Conservation (phyloP, 2,797 vertebrate genomes). For the Microtus agrestis region DNA sequence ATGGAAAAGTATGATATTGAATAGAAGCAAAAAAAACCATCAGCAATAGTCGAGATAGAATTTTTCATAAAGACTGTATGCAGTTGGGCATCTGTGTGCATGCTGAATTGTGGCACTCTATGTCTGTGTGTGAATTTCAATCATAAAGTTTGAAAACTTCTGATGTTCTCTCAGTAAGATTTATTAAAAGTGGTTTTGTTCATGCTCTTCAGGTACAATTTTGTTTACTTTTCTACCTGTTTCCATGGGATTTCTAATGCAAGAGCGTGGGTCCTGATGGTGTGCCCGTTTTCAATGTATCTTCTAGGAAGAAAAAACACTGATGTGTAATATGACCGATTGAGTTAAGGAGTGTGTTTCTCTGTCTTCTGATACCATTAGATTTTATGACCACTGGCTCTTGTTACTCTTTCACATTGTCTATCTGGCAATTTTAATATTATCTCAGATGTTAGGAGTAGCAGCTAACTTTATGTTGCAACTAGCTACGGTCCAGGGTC, state of each 20-base stretch:
- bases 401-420: not conserved
- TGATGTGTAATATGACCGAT: too few relatives aligned
- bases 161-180: not conserved
- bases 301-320: not conserved
- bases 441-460: not conserved
- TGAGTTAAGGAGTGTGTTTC: not conserved
- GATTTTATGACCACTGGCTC: not conserved
- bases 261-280: not conserved
- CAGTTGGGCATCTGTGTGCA: not conserved
- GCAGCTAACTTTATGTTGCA: not conserved
- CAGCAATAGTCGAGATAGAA: not conserved
- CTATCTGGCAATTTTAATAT: not conserved
- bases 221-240: not conserved
- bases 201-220: not conserved
- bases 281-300: not conserved
- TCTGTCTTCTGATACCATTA: not conserved
- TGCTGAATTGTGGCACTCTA: not conserved
- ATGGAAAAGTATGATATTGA: not conserved
- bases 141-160: constrained; percentile 10
- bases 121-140: not conserved
- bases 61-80: not conserved
- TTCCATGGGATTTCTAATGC: constrained; percentile 12
- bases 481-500: not conserved
- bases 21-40: not conserved
- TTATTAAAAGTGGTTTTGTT: not conserved